These are phyloP conservation scores for Platyrinchus mystaceus DNA, from an alignment of 2,797 vertebrate species.

Conservation along the genomic window DNA sequence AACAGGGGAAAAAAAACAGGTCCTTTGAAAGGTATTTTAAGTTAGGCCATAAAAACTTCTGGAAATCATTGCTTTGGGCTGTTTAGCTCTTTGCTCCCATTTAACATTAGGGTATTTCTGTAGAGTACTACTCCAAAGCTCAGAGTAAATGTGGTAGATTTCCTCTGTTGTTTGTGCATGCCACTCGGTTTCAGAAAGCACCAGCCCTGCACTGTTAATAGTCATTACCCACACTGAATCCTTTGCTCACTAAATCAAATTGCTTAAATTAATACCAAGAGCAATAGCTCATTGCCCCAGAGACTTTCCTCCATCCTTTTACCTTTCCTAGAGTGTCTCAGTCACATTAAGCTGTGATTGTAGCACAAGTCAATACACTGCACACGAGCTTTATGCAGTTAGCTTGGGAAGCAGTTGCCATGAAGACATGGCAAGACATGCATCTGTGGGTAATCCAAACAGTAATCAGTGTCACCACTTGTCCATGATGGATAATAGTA, in stretches of 20 bases:
- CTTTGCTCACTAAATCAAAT: not conserved
- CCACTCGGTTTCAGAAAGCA: not conserved
- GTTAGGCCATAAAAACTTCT: not conserved
- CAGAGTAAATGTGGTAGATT: not conserved
- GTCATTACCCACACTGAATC: not conserved
- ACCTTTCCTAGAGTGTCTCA: not conserved
- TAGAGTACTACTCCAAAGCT: not conserved
- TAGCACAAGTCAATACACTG: not conserved
- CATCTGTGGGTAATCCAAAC: not conserved
- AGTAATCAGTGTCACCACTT: not conserved
- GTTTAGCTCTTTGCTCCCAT: not conserved
- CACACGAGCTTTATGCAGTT: not conserved
- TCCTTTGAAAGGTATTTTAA: not conserved
- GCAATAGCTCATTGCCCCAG: not conserved
- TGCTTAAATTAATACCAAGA: not conserved
- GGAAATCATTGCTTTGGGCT: not conserved
- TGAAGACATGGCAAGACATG: not conserved
- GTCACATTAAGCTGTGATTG: not conserved
- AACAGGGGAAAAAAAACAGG: accelerated
- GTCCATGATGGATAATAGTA: not conserved
- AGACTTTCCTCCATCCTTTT: not conserved
- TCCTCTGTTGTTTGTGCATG: not conserved
- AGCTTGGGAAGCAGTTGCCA: not conserved
- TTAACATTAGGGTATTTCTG: not conserved
- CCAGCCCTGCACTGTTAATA: not conserved